Percentiles rank a stretch among this genome's conserved stretches.
These are phyloP conservation scores for Clepsis dumicolana DNA, from an alignment of 2,888 invertebrate genomes.

Conservation along the genomic window DNA sequence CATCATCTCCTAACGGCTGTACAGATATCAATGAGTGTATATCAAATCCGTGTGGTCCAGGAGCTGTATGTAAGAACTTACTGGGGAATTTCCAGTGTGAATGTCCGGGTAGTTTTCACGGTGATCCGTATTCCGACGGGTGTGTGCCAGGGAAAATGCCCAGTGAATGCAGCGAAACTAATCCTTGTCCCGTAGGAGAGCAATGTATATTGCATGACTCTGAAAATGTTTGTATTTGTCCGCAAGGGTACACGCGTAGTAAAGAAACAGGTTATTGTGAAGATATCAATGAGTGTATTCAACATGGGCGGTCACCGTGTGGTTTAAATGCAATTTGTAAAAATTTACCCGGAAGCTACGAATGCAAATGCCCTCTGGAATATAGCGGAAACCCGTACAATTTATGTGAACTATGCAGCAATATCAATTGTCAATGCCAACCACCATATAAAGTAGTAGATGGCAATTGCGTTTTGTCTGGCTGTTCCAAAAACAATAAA, in stretches of 20 bases:
- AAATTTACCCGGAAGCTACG: slow-evolving; percentile 96
- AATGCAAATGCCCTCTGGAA: slow-evolving; percentile 95
- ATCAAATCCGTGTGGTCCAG: slow-evolving; percentile 91
- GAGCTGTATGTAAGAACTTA: slow-evolving; percentile 95
- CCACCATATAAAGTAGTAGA: slow-evolving; percentile 94
- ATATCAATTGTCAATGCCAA: slow-evolving; percentile 94
- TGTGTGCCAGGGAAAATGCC: slow-evolving; percentile 89
- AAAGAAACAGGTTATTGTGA: slow-evolving; percentile 91
- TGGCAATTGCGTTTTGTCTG: slow-evolving; percentile 94
- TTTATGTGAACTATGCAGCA: slow-evolving; percentile 94
- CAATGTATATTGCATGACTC: slow-evolving; percentile 93
- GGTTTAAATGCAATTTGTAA: slow-evolving; percentile 96
- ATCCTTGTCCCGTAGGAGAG: slow-evolving; percentile 94
- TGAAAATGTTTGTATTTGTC: slow-evolving; percentile 95
- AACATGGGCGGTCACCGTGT: slow-evolving; percentile 92
- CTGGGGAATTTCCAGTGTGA: slow-evolving; percentile 95
- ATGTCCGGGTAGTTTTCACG: slow-evolving; percentile 93
- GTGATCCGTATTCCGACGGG: slow-evolving; percentile 93
- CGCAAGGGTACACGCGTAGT: slow-evolving; percentile 94
- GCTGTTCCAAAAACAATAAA: slow-evolving; percentile 92
- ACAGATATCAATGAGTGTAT: slow-evolving; percentile 96
- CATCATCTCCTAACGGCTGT: slow-evolving; percentile 89
- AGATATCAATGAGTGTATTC: slow-evolving; percentile 94
- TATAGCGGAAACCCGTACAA: slow-evolving; percentile 96
- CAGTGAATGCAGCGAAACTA: slow-evolving; percentile 89